Conservation (phyloP, 2,113 vertebrate species). For the Limnothrissa miodon region DNA sequence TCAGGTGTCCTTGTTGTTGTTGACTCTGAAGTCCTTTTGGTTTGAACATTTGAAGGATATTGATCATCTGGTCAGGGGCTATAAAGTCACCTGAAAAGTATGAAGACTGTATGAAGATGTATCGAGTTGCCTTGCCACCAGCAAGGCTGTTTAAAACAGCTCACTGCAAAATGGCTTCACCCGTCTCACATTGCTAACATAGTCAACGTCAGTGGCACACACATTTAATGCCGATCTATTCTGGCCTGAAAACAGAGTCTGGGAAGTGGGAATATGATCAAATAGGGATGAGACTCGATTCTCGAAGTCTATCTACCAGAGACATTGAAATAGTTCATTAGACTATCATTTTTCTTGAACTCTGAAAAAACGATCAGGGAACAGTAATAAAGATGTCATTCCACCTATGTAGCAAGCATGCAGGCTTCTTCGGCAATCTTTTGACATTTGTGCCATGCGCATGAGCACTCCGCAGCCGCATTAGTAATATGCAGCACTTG, state of each 20-base stretch:
- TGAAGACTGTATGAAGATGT: background rate
- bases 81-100: background rate
- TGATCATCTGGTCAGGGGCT: background rate
- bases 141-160: background rate
- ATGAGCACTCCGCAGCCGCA: no score
- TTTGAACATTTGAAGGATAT: background rate
- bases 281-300: no score
- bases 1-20: background rate
- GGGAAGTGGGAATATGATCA: no score
- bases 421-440: no score
- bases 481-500: no score
- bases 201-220: background rate
- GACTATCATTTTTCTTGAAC: no score
- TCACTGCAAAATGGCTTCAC: background rate
- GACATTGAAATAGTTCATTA: no score
- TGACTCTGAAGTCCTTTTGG: background rate
- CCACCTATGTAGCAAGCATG: no score
- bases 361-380: no score
- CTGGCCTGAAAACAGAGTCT: background rate
- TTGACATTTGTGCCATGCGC: no score
- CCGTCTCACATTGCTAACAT: background rate
- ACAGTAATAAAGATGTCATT: no score
- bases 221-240: background rate
- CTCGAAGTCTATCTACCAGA: no score
- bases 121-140: background rate